These are phyloP conservation scores for Myotis findleyi DNA, from an alignment of 2,797 vertebrate species.

Conservation along the genomic window DNA sequence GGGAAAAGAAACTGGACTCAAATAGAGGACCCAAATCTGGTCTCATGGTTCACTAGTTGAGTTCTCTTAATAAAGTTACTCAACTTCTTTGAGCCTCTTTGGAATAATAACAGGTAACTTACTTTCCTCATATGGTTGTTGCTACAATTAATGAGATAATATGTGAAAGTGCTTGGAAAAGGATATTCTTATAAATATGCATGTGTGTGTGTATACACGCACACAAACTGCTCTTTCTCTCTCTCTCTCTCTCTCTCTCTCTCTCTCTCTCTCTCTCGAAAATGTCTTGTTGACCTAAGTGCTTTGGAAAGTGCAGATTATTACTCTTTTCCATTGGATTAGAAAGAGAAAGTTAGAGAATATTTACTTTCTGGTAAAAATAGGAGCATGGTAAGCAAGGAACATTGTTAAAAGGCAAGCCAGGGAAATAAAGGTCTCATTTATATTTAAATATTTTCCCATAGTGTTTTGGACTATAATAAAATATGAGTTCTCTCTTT, in stretches of 20 bases:
- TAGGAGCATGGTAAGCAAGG: constrained; percentile 1
- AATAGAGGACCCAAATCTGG: background rate
- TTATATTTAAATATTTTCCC: constrained; percentile 62
- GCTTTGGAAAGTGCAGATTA: background rate
- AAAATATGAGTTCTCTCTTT: constrained; percentile 39
- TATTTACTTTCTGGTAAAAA: constrained; percentile 40
- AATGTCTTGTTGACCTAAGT: background rate
- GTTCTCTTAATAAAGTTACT: background rate
- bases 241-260: background rate
- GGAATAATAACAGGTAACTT: background rate
- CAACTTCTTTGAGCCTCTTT: background rate
- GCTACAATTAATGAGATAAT: background rate
- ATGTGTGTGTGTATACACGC: too few relatives aligned
- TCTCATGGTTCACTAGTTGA: background rate
- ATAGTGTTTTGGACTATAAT: constrained; percentile 51
- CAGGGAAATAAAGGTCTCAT: constrained; percentile 1
- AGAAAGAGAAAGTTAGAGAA: constrained; percentile 5
- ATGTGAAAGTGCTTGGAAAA: background rate
- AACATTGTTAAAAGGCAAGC: constrained; percentile 29
- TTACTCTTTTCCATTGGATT: background rate
- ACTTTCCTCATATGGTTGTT: background rate
- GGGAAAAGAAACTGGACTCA: background rate
- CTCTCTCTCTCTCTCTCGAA: background rate
- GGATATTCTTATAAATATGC: background rate
- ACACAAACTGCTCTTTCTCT: background rate